Conservation (phyloP, 2,113 vertebrate genomes). For the Cynoglossus semilaevis region DNA sequence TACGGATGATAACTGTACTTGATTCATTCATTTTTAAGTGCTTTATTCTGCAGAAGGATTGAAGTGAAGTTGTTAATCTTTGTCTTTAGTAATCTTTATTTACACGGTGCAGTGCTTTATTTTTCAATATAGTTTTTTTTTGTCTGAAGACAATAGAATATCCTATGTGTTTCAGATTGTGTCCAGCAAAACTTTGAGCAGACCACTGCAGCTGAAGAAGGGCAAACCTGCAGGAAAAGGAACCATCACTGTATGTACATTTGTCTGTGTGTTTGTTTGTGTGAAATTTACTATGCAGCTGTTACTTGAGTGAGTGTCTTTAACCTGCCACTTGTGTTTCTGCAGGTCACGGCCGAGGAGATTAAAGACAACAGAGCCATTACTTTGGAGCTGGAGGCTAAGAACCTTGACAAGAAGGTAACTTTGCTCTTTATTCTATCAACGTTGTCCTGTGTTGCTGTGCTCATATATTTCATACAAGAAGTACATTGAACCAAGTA, state of each 20-base stretch:
- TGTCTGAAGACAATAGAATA: background rate
- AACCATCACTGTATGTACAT: slow-evolving; percentile 72
- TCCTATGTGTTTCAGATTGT: slow-evolving; percentile 79
- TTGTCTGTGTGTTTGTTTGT: slow-evolving; percentile 5
- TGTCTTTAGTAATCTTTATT: too few species aligned
- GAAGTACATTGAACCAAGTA: too few species aligned
- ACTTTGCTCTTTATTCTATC: background rate
- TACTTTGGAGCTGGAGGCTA: slow-evolving; percentile 84
- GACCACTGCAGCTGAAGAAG: slow-evolving; percentile 85
- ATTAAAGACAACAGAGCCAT: slow-evolving; percentile 85
- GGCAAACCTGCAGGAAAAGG: slow-evolving; percentile 89
- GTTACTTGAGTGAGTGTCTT: background rate
- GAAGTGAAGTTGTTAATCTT: too few species aligned
- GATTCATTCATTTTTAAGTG: too few species aligned
- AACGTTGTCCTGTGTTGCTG: background rate
- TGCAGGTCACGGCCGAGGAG: slow-evolving; percentile 86
- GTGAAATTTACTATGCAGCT: background rate
- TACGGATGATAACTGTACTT: background rate
- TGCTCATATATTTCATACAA: too few species aligned
- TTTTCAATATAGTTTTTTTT: too few species aligned
- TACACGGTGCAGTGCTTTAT: too few species aligned
- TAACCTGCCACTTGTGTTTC: slow-evolving; percentile 1
- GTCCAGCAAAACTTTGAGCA: slow-evolving; percentile 82
- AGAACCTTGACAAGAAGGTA: slow-evolving; percentile 92
- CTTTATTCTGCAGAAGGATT: background rate